phyloP scores from a whole-genome alignment of 2,888 invertebrate genomes.

The Nematopogon swammerdamellus region DNA sequence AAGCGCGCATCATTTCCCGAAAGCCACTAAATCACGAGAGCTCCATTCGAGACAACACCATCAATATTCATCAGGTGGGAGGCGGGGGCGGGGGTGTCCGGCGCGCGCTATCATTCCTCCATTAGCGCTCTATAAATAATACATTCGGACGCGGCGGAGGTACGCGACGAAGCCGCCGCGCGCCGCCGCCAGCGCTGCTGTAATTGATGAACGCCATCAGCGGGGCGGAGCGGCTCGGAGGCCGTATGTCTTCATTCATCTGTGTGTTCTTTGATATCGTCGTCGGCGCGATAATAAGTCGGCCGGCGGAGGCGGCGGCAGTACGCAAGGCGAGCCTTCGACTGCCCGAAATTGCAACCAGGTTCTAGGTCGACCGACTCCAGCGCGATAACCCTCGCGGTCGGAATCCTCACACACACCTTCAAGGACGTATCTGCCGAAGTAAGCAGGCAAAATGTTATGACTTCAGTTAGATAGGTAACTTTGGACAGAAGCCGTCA shows the following conservation, averaged over 20 bases:
- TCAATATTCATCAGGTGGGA: constrained; percentile 2
- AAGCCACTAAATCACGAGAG: neutral
- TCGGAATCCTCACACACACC: too few relatives aligned
- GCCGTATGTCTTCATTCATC: neutral
- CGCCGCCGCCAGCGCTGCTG: neutral
- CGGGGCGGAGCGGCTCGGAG: neutral
- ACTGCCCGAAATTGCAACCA: too few relatives aligned
- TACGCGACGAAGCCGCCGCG: neutral
- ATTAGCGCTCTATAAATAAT: neutral
- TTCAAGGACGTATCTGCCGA: too few relatives aligned
- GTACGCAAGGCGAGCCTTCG: too few relatives aligned
- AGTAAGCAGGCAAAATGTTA: too few relatives aligned
- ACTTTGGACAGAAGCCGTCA: too few relatives aligned
- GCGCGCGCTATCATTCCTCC: neutral
- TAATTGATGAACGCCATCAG: neutral
- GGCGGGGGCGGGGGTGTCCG: neutral
- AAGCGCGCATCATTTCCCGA: neutral
- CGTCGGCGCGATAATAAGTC: too few relatives aligned
- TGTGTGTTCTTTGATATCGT: too few relatives aligned
- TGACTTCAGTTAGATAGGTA: too few relatives aligned
- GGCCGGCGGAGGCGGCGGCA: too few relatives aligned
- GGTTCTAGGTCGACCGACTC: too few relatives aligned
- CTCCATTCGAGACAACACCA: constrained; percentile 2
- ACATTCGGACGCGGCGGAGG: neutral
- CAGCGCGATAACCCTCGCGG: too few relatives aligned